phyloP scores from a whole-genome alignment of 2,113 vertebrate genomes.

The Bos javanicus region DNA sequence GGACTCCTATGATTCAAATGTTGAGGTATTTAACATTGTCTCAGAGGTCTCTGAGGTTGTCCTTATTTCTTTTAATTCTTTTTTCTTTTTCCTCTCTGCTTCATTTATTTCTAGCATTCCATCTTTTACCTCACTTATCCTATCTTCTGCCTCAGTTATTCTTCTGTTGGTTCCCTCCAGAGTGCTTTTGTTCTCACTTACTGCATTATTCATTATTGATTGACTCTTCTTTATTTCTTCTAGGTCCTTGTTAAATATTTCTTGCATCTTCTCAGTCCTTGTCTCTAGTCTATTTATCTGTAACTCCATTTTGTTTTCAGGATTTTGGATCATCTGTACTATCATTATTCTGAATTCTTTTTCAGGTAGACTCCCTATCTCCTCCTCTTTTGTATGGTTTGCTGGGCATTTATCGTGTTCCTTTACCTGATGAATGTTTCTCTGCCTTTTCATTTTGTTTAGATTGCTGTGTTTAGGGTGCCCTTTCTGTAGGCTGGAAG shows the following conservation, averaged over 20 bases:
- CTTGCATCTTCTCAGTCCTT: neutral
- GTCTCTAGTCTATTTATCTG: neutral
- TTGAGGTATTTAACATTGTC: neutral
- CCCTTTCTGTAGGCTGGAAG: neutral
- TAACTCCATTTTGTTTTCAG: neutral
- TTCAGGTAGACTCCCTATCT: neutral
- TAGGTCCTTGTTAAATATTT: neutral
- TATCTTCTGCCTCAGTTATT: neutral
- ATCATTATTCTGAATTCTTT: neutral
- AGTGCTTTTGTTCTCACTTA: neutral
- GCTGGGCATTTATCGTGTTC: fast-evolving
- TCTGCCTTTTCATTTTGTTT: neutral
- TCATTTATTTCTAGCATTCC: neutral
- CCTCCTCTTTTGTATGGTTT: neutral
- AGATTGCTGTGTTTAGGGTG: neutral
- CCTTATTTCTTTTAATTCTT: neutral
- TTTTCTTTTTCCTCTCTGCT: neutral
- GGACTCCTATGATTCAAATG: neutral
- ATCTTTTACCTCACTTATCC: neutral
- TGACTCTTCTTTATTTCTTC: neutral
- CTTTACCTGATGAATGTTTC: neutral
- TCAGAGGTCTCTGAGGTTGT: neutral
- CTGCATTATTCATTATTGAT: neutral
- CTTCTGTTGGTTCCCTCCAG: neutral
- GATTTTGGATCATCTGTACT: neutral